Base-by-base conservation (phyloP, 2,888 invertebrate genomes). In the Brachypalpus laphriformis region DNA sequence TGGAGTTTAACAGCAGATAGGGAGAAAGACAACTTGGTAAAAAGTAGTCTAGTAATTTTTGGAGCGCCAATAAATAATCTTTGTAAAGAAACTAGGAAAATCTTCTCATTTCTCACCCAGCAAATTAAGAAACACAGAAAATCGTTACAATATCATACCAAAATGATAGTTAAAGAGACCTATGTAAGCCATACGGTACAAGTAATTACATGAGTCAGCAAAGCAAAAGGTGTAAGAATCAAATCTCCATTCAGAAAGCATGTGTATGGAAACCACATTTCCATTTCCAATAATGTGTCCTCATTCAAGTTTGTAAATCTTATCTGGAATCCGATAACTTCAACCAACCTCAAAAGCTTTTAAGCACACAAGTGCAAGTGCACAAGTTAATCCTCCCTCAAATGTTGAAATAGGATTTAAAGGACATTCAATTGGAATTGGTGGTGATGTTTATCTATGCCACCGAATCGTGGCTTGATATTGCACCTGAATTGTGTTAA, bases 361-460 rank as follows among this genome's bases (percentile, higher is more conserved):
- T 40, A 25, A 61, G 18, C 59, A 51, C 31, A 51, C 51, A 63
- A 63, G 8, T 9, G 16, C 14, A 61, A 47, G 34, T 57, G 37
- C 22, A 49, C 9, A 51, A 51, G 16, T 18, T 40, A 40, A 54
- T 25, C 42, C 11, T 37, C 25, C 16, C 18, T 37, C 25, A 49
- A 37, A 54, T 31, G 5, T 42, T 72, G 31, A 31, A 51, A 49
- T 37, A 18, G 18, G 31, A 61, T 49, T 61, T 54, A 22, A 66
- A 25, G 40, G 8, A 42, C 16, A 47, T 57, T 47, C 34, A 47
- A 18, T 22, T 70, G 8, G 14, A 61, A 18, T 51, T 20, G 25
- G 22, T 42, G 18, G 16, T 28, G 25, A 5, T 25, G 0, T n/a
- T 14, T 14, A 40, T 59, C 40, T 56, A 1, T 37, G 6, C 16